phyloP scores from a whole-genome alignment of 1,140 invertebrate genomes.

The Panagrolaimus sp. region DNA sequence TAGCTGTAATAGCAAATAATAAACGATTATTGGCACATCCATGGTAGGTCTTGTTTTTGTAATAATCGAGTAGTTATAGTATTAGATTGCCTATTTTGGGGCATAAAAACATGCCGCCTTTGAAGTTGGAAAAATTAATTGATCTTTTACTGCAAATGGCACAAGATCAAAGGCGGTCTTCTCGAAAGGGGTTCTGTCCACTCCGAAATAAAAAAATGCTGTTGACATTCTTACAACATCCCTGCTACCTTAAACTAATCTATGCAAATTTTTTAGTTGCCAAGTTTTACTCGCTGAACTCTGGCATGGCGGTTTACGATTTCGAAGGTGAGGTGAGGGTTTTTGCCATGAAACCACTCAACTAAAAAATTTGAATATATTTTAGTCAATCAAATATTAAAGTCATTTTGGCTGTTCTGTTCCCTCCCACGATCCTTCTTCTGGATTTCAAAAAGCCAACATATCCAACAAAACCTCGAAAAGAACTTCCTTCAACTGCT shows the following conservation, averaged over 20 bases:
- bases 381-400: constrained; percentile 61
- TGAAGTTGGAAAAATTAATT: too few species aligned
- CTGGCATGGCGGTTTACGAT: constrained; percentile 96
- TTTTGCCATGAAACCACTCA: constrained; percentile 8
- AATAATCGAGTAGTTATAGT: too few species aligned
- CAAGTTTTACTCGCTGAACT: constrained; percentile 93
- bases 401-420: constrained; percentile 83
- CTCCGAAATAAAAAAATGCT: too few species aligned
- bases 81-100: too few species aligned
- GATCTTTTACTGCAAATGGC: too few species aligned
- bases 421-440: constrained; percentile 77
- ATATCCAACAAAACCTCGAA: constrained; percentile 27
- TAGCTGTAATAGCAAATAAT: constrained; percentile 74
- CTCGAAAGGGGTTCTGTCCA: too few species aligned
- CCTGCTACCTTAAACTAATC: too few species aligned
- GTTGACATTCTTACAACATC: too few species aligned
- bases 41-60: constrained; percentile 59
- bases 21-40: constrained; percentile 84
- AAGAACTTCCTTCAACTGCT: constrained; percentile 28
- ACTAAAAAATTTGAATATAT: background rate
- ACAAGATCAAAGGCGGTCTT: too few species aligned
- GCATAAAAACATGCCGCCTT: too few species aligned
- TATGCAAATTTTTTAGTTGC: constrained; percentile 65
- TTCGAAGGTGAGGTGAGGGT: constrained; percentile 68
- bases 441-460: constrained; percentile 93